Conservation (phyloP, 2,888 invertebrate genomes). For the Sycophila texana region DNA sequence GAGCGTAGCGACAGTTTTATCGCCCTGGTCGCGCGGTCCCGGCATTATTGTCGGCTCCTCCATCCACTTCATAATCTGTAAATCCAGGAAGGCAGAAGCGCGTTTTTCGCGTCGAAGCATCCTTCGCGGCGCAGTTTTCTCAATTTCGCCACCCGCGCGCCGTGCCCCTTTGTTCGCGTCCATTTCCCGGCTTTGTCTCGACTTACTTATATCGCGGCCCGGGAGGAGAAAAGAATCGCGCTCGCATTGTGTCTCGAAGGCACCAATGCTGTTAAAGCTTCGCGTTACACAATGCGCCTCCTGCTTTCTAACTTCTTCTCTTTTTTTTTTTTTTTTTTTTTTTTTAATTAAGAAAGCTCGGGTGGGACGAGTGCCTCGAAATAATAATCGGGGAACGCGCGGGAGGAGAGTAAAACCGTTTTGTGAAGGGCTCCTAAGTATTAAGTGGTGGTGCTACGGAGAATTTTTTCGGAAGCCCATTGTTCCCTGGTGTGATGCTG, state of each 20-base stretch:
- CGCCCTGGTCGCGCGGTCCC: constrained; percentile 66
- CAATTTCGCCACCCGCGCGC: constrained; percentile 47
- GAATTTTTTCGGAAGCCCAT: constrained; percentile 7
- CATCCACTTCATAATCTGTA: constrained; percentile 70
- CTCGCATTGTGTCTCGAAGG: constrained; percentile 4
- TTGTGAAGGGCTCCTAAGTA: constrained; percentile 22
- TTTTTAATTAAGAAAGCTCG: constrained; percentile 52
- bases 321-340: constrained; percentile 15
- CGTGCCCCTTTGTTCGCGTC: constrained; percentile 63
- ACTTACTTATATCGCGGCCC: constrained; percentile 60
- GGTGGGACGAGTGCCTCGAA: constrained; percentile 24
- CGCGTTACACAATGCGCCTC: constrained; percentile 36
- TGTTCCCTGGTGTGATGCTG: background rate
- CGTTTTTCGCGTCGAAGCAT: constrained; percentile 51
- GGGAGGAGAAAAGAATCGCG: constrained; percentile 13
- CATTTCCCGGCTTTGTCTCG: constrained; percentile 68
- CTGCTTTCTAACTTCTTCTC: background rate
- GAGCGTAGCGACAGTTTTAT: constrained; percentile 69
- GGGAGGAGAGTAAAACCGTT: constrained; percentile 18
- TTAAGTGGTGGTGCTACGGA: constrained; percentile 40
- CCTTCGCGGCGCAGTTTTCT: constrained; percentile 46
- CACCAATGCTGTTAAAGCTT: constrained; percentile 26
- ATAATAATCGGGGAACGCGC: constrained; percentile 41
- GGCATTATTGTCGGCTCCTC: constrained; percentile 63
- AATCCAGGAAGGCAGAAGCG: constrained; percentile 67